A percentile compares a stretch with the other conserved stretches of the same genome.
Conservation (phyloP, 2,113 vertebrate species). For the Probosciger aterrimus region DNA sequence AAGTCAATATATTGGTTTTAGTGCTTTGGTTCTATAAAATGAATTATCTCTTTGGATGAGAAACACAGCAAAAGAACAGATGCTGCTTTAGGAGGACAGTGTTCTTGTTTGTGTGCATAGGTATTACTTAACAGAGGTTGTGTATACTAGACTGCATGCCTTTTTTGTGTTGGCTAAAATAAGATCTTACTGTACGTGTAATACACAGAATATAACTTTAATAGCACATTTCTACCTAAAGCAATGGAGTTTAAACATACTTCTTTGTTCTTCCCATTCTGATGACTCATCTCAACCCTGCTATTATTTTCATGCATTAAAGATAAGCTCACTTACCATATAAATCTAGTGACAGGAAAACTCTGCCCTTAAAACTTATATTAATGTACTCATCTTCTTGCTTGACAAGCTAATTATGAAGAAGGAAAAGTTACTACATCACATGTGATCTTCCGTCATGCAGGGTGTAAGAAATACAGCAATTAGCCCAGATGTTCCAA, state of each 20-base stretch:
- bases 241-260: neutral
- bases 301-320: neutral
- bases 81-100: neutral
- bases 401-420: neutral
- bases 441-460: neutral
- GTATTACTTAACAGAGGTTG: neutral
- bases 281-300: neutral
- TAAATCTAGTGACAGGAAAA: neutral
- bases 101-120: neutral
- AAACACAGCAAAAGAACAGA: neutral
- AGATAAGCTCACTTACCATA: neutral
- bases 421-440: neutral
- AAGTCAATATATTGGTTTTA: slow-evolving; percentile 30
- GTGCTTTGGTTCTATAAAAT: neutral
- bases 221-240: neutral
- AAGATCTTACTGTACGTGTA: neutral
- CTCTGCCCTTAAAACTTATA: neutral
- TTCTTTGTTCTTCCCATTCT: neutral
- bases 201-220: neutral
- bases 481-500: neutral
- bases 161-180: neutral
- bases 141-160: neutral
- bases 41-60: neutral
- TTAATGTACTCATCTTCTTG: neutral
- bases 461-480: neutral